phyloP scores from a whole-genome alignment of 64 coral and sea anemone species.

The Actinia tenebrosa region DNA sequence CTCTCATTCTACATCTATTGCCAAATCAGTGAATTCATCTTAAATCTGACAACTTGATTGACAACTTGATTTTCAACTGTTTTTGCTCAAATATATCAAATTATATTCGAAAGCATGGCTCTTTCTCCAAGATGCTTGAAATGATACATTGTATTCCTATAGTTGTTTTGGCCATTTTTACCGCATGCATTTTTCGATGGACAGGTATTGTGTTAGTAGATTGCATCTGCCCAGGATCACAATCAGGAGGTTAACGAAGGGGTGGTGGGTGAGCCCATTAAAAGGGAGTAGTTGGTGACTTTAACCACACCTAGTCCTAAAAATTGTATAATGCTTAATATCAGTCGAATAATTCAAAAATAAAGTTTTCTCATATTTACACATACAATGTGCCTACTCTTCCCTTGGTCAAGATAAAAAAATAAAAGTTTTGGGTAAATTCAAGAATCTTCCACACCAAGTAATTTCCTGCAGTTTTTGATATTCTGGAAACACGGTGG shows the following conservation, averaged over 20 bases:
- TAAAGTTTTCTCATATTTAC: neutral
- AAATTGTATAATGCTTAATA: neutral
- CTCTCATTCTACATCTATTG: neutral
- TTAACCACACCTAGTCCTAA: conserved; percentile 1
- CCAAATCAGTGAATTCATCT: neutral
- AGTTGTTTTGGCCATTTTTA: neutral
- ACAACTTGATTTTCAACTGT: neutral
- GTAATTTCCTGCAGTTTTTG: too few relatives aligned
- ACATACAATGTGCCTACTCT: neutral
- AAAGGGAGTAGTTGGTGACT: neutral
- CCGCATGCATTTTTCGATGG: neutral
- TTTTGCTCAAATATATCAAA: neutral
- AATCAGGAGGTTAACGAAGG: neutral
- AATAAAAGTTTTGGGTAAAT: neutral
- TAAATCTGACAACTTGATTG: neutral
- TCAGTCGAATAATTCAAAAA: neutral
- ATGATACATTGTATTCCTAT: neutral
- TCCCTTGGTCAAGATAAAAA: neutral
- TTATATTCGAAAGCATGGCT: neutral
- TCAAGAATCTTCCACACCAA: too few relatives aligned
- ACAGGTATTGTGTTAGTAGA: neutral
- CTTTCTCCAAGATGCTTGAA: conserved; percentile 14
- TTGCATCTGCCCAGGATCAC: neutral
- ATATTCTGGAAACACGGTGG: too few relatives aligned
- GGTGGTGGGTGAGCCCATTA: neutral